Percentiles rank a stretch among this genome's conserved stretches.
Conservation (phyloP, 2,797 vertebrate genomes). For the Bovichtus variegatus region DNA sequence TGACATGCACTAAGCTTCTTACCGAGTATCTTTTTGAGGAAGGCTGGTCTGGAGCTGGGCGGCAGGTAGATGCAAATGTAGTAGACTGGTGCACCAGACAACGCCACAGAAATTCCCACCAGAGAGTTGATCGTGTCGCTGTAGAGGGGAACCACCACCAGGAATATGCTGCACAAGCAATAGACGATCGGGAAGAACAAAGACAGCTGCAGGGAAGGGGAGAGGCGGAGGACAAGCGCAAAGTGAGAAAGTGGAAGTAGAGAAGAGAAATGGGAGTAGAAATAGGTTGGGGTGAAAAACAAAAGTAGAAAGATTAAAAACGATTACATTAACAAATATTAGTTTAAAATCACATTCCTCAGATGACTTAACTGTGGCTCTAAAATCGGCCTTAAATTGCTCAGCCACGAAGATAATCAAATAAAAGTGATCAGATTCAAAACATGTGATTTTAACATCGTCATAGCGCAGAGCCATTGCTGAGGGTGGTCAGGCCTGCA, state of each 20-base stretch:
- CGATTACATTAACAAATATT: conserved; percentile 11
- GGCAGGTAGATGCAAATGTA: conserved; percentile 85
- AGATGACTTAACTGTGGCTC: conserved; percentile 3
- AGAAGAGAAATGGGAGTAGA: background rate
- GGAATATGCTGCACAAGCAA: conserved; percentile 86
- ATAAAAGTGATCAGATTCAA: conserved; percentile 11
- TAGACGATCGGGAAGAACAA: conserved; percentile 89
- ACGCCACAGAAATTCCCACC: conserved; percentile 86
- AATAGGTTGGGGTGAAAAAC: background rate
- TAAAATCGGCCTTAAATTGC: background rate
- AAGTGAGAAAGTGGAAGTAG: background rate
- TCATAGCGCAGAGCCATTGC: conserved; percentile 4
- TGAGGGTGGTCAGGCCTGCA: background rate
- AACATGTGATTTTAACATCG: conserved; percentile 13
- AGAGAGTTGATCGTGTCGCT: conserved; percentile 88
- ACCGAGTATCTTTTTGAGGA: conserved; percentile 78
- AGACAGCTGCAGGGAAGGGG: conserved; percentile 77
- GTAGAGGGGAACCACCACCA: conserved; percentile 89
- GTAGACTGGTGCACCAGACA: conserved; percentile 87
- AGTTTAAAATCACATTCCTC: background rate
- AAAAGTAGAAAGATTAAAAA: background rate
- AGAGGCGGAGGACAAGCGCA: background rate
- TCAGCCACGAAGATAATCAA: background rate
- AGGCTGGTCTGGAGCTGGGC: conserved; percentile 81
- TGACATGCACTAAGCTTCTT: conserved; percentile 59